Evolutionary conservation across 92 coral and sea anemone species (phyloP), one percentile per base, ranked within the genome.

Genomic region (Porites divaricata): DNA sequence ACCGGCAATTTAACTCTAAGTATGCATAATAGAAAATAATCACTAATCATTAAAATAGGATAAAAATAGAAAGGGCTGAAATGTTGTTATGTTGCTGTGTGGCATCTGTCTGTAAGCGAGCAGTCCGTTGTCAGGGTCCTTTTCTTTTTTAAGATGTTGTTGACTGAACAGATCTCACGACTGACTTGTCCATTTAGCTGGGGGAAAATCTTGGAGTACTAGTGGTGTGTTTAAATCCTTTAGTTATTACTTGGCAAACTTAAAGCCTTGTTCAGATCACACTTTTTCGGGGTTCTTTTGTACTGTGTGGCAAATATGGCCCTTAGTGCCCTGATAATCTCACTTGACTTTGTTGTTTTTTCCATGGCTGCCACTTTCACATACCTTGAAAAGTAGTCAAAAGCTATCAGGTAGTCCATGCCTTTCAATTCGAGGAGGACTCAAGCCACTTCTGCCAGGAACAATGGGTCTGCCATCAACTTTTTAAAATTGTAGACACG

Each of bases 171-270:
- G 50, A 88, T 87, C 17, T 75, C 87, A 71, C 87, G 76, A 54
- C 81, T 79, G 54, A 68, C 91, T 65, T 88, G 87, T 65, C 91
- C 70, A 41, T 81, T 88, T 4, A 76, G 58, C 69, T 88, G 78
- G 28, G 83, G 62, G 35, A 26, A 54, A 61, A 88, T 25, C 70
- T 77, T 0, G 79, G 87, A 56, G 75, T 87, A 26, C 83, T 81
- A 62, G 91, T 26, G n/a, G n/a, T n/a, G n/a, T n/a, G n/a, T n/a
- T n/a, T n/a, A n/a, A n/a, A n/a, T n/a, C n/a, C n/a, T n/a, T n/a
- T n/a, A n/a, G n/a, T 26, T 26, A 88, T 53, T 75, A 71, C 9
- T 78, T 81, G 11, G 91, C 72, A 53, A 87, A 87, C 24, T 82
- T 70, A 1, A 80, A 81, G 6, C 50, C 86, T 45, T 78, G 81